A percentile compares a stretch with the other conserved stretches of the same genome.
These are phyloP conservation scores for Theodoxus fluviatilis DNA, from an alignment of 2,888 invertebrate species.

Conservation along the genomic window DNA sequence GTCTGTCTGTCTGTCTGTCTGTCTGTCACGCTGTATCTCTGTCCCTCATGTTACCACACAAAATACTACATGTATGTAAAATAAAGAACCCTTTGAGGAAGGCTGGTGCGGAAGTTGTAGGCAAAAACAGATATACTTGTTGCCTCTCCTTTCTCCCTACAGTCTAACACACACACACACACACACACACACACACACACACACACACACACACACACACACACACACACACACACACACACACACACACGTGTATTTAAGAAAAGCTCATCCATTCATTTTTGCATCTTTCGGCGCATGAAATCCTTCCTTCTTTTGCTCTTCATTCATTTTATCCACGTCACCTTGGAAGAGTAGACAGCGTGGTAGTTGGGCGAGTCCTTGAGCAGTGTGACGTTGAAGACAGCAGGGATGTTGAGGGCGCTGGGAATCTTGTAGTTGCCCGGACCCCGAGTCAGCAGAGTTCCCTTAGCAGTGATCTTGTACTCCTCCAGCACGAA, in stretches of 20 bases:
- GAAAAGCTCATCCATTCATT: too few relatives aligned
- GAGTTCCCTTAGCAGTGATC: slow-evolving; percentile 82
- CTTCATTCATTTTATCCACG: not conserved
- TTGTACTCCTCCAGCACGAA: slow-evolving; percentile 89
- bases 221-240: slow-evolving; percentile 6
- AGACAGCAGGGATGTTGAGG: slow-evolving; percentile 87
- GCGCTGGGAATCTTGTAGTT: slow-evolving; percentile 94
- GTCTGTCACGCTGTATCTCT: too few relatives aligned
- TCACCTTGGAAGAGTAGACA: slow-evolving; percentile 93
- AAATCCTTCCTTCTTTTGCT: not conserved
- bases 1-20: too few relatives aligned
- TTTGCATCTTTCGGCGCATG: not conserved
- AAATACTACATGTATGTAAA: too few relatives aligned
- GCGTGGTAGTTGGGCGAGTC: slow-evolving; percentile 90
- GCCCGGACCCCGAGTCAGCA: slow-evolving; percentile 88
- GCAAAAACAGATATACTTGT: too few relatives aligned
- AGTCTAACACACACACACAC: too few relatives aligned
- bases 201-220: not conserved
- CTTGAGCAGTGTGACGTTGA: slow-evolving; percentile 90
- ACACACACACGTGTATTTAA: not conserved
- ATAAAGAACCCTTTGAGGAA: too few relatives aligned
- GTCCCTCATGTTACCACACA: too few relatives aligned
- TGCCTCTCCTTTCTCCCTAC: too few relatives aligned
- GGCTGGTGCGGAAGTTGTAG: too few relatives aligned
- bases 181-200: too few relatives aligned